phyloP scores from a whole-genome alignment of 1,140 invertebrate genomes.

The Choristoneura fumiferana region DNA sequence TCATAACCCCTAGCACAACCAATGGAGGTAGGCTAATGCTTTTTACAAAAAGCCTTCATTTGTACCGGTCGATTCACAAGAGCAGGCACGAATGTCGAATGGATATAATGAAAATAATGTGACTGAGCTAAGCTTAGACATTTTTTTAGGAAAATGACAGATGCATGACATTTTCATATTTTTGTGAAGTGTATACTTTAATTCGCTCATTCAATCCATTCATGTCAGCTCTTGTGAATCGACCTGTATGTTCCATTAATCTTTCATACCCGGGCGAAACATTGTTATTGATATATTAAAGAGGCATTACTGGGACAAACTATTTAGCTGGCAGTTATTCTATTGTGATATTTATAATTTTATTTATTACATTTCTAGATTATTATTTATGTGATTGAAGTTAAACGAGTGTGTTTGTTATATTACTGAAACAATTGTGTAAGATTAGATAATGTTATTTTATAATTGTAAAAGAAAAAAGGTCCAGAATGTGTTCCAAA shows the following conservation, averaged over 20 bases:
- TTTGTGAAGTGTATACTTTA: too few relatives aligned
- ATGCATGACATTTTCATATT: too few relatives aligned
- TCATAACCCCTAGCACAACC: neutral
- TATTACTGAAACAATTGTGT: slow-evolving; percentile 55
- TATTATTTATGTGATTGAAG: slow-evolving; percentile 64
- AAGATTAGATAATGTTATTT: slow-evolving; percentile 65
- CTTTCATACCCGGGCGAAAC: neutral
- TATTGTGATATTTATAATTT: slow-evolving; percentile 76
- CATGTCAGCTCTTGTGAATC: too few relatives aligned
- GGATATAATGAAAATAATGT: too few relatives aligned
- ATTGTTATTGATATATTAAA: slow-evolving; percentile 21
- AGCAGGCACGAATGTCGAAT: too few relatives aligned
- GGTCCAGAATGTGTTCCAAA: slow-evolving; percentile 72
- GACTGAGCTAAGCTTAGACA: too few relatives aligned
- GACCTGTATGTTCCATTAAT: too few relatives aligned
- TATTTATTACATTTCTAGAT: slow-evolving; percentile 72
- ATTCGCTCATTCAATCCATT: too few relatives aligned
- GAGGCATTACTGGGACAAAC: slow-evolving; percentile 33
- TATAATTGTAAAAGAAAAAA: slow-evolving; percentile 52
- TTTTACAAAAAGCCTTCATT: too few relatives aligned
- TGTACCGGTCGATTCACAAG: too few relatives aligned
- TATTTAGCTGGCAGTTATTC: slow-evolving; percentile 64
- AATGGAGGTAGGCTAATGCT: too few relatives aligned
- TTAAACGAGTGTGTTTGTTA: slow-evolving; percentile 60
- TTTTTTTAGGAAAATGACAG: too few relatives aligned